Base-by-base conservation (phyloP, 2,797 vertebrate genomes). In the Otus scops region DNA sequence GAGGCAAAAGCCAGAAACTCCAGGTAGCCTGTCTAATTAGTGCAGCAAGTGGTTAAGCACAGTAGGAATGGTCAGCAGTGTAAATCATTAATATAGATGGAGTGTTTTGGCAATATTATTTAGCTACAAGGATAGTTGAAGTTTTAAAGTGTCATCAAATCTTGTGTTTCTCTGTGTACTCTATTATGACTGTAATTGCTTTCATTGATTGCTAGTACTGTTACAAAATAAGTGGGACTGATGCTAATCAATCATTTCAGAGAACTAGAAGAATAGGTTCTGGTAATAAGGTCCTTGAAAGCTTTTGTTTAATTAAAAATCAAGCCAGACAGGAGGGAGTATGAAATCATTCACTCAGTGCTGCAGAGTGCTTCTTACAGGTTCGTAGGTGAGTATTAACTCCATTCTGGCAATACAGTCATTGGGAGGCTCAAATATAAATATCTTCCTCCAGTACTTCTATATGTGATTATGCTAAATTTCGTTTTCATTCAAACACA, bases 271-370 rank as follows among this genome's bases (percentile, higher is more conserved):
- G 38, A 85, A 59, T 15, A 63, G 14, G 1, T 9, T 74, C 30
- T 80, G 45, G 26, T 75, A 76, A 43, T 59, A 85, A 79, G 26
- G 74, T 87, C 34, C 18, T 32, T 65, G 32, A 38, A 81, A 81
- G 16, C n/a, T 84, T 89, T 82, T 54, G 11, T 88, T 80, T 71
- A 57, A 68, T 95, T 92, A 88, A 94, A 93, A 86, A 76, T 71
- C 9, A 36, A 76, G 19, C 2, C 14, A 47, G 60, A 81, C 27
- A 43, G 24, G n/a, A 88, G 74, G 21, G 26, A 71, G 32, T 68
- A 67, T 54, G 13, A 85, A 85, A 41, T 61, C 14, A 64, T 28
- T 26, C 83, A 8, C 38, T 39, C 39, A 54, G 26, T 65, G 28
- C 48, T 71, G 27, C 38, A n/a, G 36, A 23, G 10, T 48, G 10